Evolutionary conservation across 2,113 vertebrate genomes (phyloP).

Genomic region (Eubucco bourcierii): DNA sequence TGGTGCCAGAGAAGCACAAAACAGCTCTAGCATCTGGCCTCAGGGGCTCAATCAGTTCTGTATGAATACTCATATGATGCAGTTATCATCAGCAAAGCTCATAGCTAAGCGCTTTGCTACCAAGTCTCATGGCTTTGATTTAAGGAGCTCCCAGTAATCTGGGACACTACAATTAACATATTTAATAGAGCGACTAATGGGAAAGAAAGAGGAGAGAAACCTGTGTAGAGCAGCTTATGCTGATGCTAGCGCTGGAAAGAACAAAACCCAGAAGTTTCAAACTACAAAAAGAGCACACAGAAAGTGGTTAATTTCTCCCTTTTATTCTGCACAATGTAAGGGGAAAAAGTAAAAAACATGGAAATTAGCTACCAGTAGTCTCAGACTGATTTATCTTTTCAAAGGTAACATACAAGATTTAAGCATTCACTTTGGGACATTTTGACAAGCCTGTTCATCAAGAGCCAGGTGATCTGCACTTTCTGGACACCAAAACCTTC

Average conservation of each 20-base stretch:
- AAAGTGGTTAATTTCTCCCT: not conserved
- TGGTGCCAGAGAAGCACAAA: conserved; percentile 43
- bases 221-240: not conserved
- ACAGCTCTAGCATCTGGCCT: conserved; percentile 56
- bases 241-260: not conserved
- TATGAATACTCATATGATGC: conserved; percentile 60
- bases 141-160: conserved; percentile 66
- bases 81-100: conserved; percentile 60
- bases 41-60: conserved; percentile 62
- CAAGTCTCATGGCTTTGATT: conserved; percentile 60
- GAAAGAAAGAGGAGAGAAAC: conserved; percentile 33
- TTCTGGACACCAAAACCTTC: not conserved
- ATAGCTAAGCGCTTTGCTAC: conserved; percentile 47
- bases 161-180: conserved; percentile 66
- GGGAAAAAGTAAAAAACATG: not conserved
- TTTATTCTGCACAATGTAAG: not conserved
- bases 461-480: not conserved
- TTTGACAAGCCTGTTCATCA: not conserved
- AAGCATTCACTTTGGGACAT: not conserved
- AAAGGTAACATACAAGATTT: not conserved
- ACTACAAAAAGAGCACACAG: not conserved
- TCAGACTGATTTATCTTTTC: not conserved
- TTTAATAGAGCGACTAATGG: conserved; percentile 69
- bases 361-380: not conserved
- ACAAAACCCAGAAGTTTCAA: conserved; percentile 17